A percentile compares a stretch with the other conserved stretches of the same genome.
phyloP scores from a whole-genome alignment of 2,113 vertebrate species.

The Siphamia tubifer region DNA sequence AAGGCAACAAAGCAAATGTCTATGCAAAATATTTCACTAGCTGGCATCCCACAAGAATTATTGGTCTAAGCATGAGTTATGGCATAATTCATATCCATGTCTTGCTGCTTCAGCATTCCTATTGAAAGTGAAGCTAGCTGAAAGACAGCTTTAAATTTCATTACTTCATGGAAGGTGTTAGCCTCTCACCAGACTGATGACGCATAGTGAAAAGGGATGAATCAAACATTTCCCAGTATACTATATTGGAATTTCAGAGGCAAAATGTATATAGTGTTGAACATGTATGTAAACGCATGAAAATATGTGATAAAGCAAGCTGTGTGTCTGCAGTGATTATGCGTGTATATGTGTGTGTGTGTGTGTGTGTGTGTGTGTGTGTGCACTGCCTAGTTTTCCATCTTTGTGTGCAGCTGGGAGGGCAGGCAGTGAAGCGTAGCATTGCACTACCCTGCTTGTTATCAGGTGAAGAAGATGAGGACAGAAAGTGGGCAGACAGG shows the following conservation, averaged over 20 bases:
- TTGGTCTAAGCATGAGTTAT: conserved; percentile 37
- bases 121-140: conserved; percentile 40
- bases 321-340: background rate
- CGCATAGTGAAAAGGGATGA: conserved; percentile 43
- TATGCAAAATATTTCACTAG: conserved; percentile 21
- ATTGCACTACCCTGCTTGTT: conserved; percentile 45
- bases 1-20: background rate
- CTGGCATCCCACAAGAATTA: conserved; percentile 11
- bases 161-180: conserved; percentile 15
- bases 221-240: conserved; percentile 2
- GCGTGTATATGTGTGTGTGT: background rate
- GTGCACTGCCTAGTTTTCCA: background rate
- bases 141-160: conserved; percentile 46
- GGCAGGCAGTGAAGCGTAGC: conserved; percentile 19
- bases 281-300: background rate
- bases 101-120: conserved; percentile 49
- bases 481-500: conserved; percentile 40
- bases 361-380: background rate
- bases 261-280: too few relatives aligned
- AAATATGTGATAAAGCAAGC: background rate
- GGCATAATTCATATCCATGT: conserved; percentile 53
- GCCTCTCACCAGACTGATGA: conserved; percentile 34
- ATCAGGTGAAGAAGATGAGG: conserved; percentile 44
- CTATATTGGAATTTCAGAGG: too few relatives aligned
- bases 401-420: conserved; percentile 30